Evolutionary conservation across 2,888 invertebrate genomes (phyloP).

Genomic region (Euplagia quadripunctaria): DNA sequence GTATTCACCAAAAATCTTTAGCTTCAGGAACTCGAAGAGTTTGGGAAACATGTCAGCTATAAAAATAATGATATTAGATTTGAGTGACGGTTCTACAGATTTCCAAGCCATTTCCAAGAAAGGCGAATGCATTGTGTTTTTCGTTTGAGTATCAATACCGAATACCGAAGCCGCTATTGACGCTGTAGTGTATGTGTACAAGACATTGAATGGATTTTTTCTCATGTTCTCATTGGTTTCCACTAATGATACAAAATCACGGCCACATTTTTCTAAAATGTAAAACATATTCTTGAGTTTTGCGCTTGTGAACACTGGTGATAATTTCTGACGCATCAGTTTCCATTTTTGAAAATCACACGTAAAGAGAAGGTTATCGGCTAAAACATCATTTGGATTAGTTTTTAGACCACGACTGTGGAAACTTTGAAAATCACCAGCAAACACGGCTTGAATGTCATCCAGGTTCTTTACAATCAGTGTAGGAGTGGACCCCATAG

Average conservation of each 20-base stretch:
- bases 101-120: constrained; percentile 69
- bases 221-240: constrained; percentile 53
- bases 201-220: constrained; percentile 59
- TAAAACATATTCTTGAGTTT: constrained; percentile 78
- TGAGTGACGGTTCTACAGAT: constrained; percentile 51
- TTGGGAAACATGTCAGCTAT: constrained; percentile 56
- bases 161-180: constrained; percentile 76
- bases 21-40: constrained; percentile 57
- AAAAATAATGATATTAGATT: constrained; percentile 50
- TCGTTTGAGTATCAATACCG: constrained; percentile 71
- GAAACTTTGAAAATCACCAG: constrained; percentile 70
- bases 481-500: constrained; percentile 58
- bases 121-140: constrained; percentile 72
- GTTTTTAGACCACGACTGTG: constrained; percentile 63
- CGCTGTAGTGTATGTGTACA: constrained; percentile 70
- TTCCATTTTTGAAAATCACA: constrained; percentile 73
- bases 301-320: constrained; percentile 72
- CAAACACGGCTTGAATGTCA: constrained; percentile 67
- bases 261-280: constrained; percentile 67
- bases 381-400: constrained; percentile 65
- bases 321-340: constrained; percentile 71
- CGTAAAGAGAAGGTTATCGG: constrained; percentile 69
- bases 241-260: constrained; percentile 65
- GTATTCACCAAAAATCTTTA: constrained; percentile 65
- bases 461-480: constrained; percentile 67